Evolutionary conservation across 2,888 invertebrate species (phyloP).

Genomic region (Callosobruchus maculatus): DNA sequence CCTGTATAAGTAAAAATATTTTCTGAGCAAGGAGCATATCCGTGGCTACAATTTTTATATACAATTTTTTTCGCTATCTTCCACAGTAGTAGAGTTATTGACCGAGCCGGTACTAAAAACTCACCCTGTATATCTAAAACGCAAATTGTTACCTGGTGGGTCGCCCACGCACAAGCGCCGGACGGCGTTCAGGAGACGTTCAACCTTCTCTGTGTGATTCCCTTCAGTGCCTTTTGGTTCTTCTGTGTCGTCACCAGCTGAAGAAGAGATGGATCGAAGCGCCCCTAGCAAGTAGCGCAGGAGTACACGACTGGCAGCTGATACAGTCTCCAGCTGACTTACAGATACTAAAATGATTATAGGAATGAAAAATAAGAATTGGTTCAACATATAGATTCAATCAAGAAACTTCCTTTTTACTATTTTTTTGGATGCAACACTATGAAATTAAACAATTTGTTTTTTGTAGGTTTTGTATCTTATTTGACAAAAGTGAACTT

Average conservation of each 20-base stretch:
- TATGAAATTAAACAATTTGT: too few species aligned
- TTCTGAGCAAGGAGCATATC: too few species aligned
- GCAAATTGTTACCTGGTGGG: conserved; percentile 21
- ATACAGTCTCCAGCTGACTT: conserved; percentile 63
- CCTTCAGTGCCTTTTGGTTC: neutral
- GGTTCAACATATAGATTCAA: neutral
- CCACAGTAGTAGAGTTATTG: too few species aligned
- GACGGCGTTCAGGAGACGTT: conserved; percentile 63
- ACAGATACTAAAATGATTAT: conserved; percentile 57
- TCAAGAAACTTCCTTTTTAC: neutral
- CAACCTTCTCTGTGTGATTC: conserved; percentile 30
- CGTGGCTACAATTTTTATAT: too few species aligned
- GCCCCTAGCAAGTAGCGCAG: conserved; percentile 58
- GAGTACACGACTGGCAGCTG: conserved; percentile 66
- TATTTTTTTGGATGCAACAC: neutral
- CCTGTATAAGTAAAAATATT: too few species aligned
- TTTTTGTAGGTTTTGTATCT: too few species aligned
- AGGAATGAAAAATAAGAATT: neutral
- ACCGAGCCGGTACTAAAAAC: too few species aligned
- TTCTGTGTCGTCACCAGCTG: neutral
- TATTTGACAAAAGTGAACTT: too few species aligned
- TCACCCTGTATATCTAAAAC: neutral
- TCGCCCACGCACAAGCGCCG: conserved; percentile 66
- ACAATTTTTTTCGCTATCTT: too few species aligned
- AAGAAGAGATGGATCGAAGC: conserved; percentile 21